Evolutionary conservation across 2,797 vertebrate species (phyloP).

Genomic region (Acanthopagrus latus): DNA sequence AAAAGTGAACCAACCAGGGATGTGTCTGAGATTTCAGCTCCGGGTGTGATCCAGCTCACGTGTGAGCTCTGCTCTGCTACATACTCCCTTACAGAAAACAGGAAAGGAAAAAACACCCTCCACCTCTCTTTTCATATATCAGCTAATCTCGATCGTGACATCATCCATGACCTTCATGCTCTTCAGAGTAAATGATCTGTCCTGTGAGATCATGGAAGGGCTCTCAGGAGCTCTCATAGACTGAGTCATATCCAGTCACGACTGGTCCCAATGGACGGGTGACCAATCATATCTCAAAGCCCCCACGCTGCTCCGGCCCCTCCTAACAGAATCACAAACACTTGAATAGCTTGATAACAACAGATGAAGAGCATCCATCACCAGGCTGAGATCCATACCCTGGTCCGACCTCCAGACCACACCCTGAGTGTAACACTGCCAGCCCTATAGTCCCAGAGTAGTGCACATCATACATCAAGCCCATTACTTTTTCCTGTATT

Average conservation of each 20-base stretch:
- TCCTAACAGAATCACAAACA: conserved; percentile 47
- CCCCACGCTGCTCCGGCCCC: conserved; percentile 4
- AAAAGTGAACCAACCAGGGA: neutral
- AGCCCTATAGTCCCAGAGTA: conserved; percentile 18
- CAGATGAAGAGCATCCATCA: conserved; percentile 34
- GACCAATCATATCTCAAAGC: conserved; percentile 55
- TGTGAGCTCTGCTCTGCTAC: neutral
- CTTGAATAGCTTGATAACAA: conserved; percentile 46
- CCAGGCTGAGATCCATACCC: conserved; percentile 45
- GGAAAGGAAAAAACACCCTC: conserved; percentile 14
- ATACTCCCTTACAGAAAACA: neutral
- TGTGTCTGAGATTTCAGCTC: neutral
- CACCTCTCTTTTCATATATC: conserved; percentile 35
- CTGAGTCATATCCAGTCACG: conserved; percentile 58
- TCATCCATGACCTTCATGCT: conserved; percentile 72
- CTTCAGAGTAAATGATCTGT: conserved; percentile 77
- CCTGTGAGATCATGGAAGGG: conserved; percentile 65
- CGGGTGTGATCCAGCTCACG: conserved; percentile 5
- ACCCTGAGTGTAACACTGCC: conserved; percentile 42
- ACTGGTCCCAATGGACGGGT: conserved; percentile 51
- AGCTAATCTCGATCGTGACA: conserved; percentile 73
- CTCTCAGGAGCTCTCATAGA: conserved; percentile 56
- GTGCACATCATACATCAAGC: neutral
- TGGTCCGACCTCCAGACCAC: conserved; percentile 46
- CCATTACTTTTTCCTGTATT: conserved; percentile 43